Evolutionary conservation across 2,888 invertebrate species (phyloP), one percentile per base, ranked within the genome.

Genomic region (Charanyca ferruginea): DNA sequence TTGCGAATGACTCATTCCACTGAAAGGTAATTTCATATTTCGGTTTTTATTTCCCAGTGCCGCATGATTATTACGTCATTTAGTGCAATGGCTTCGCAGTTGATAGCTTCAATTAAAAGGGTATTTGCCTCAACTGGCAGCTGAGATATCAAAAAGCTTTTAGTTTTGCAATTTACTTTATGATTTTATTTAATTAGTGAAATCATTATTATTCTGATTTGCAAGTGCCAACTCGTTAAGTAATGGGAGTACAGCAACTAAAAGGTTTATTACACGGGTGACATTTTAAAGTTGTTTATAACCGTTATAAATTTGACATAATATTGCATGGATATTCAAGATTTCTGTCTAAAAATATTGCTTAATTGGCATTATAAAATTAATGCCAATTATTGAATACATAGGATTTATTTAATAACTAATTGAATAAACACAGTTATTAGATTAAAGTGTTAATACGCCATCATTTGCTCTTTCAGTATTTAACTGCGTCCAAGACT

Each of bases 71-170:
- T 80, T 61, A 67, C 66, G 60, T 71, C 67, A 65, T 75, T 45
- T 45, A 67, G 58, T 64, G 55, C 42, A 73, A 52, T 64, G 63
- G 52, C 22, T 69, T 38, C 66, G 44, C 63, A 59, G 71, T 59
- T 70, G 58, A 74, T 68, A 54, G 48, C 58, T 66, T 68, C 49
- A 70, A 81, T 81, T 73, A 75, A 71, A 70, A 61, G 69, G 63
- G 57, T 66, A 66, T 70, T 77, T 68, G 53, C 62, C 25, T 61
- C 51, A 68, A 57, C 49, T 13, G 54, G 44, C 38, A 47, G 67
- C 66, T 58, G 57, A 52, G 41, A 65, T 69, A 66, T 66, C 53
- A 69, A 70, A 73, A 80, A 66, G 64, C 69, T 67, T 82, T 82
- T 73, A 70, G 51, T 60, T 60, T 55, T 38, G 51, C 42, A 63